Conservation (phyloP, 2,888 invertebrate species). For the Fragum whitleyi region DNA sequence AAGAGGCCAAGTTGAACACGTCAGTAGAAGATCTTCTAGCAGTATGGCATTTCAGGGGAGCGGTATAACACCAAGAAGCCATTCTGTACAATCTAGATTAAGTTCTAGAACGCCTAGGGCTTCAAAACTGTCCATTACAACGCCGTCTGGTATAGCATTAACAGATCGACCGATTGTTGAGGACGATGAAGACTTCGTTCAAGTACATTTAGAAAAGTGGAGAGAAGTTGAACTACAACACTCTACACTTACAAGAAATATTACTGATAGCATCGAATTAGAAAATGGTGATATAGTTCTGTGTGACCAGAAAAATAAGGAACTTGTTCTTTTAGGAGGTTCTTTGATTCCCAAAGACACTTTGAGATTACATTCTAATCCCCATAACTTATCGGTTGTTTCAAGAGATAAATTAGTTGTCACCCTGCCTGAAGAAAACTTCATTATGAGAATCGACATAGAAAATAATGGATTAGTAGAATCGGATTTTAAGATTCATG, state of each 20-base stretch:
- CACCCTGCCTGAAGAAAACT: constrained; percentile 36
- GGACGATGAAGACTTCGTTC: constrained; percentile 2
- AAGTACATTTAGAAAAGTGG: constrained; percentile 7
- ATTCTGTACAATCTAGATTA: neutral
- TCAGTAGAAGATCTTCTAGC: neutral
- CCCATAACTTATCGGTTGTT: constrained; percentile 39
- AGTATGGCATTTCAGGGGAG: neutral
- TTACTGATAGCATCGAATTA: constrained; percentile 26
- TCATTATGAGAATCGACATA: constrained; percentile 16
- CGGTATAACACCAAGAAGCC: neutral
- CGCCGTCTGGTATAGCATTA: constrained; percentile 15
- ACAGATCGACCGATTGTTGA: neutral
- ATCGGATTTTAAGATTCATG: neutral
- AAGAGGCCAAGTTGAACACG: no score
- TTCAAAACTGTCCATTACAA: constrained; percentile 6
- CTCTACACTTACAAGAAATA: constrained; percentile 22
- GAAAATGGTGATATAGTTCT: constrained; percentile 28
- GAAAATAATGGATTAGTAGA: neutral
- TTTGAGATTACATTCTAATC: constrained; percentile 23
- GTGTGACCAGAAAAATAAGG: constrained; percentile 44
- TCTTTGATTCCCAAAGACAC: neutral
- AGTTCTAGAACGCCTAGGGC: constrained; percentile 11
- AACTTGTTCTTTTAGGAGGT: constrained; percentile 25
- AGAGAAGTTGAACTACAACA: constrained; percentile 24
- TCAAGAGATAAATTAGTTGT: constrained; percentile 23